Conservation (phyloP, 2,797 vertebrate species). For the Molossus alvarezi region DNA sequence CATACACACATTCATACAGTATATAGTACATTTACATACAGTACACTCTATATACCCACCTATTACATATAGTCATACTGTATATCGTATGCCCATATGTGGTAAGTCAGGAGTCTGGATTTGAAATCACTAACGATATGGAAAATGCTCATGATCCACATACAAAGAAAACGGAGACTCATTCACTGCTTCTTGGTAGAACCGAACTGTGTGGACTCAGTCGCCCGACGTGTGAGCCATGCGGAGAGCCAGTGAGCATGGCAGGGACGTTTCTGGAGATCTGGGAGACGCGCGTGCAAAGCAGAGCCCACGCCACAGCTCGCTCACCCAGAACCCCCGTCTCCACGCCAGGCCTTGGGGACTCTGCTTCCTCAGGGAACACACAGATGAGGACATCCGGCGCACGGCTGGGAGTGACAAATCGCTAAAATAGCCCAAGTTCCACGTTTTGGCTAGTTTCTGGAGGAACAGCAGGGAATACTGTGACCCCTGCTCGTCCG, state of each 20-base stretch:
- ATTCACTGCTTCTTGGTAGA: not conserved
- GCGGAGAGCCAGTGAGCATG: rapidly evolving
- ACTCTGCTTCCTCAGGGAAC: slow-evolving; percentile 22
- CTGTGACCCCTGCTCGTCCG: rapidly evolving
- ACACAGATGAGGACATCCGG: slow-evolving; percentile 61
- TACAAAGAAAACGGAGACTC: not conserved
- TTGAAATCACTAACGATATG: not conserved
- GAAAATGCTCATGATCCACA: not conserved
- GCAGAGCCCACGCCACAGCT: rapidly evolving
- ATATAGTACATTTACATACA: not conserved
- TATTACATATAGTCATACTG: not conserved
- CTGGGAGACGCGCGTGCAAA: rapidly evolving
- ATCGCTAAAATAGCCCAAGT: not conserved
- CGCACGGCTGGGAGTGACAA: slow-evolving; percentile 29
- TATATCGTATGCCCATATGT: not conserved
- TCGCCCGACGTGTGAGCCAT: not conserved
- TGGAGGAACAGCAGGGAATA: not conserved
- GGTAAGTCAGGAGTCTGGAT: not conserved
- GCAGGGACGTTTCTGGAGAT: not conserved
- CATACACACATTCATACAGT: not conserved
- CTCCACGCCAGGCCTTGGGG: not conserved
- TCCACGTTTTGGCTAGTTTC: not conserved
- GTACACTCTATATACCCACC: not conserved
- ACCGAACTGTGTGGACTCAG: not conserved
- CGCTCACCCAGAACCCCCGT: rapidly evolving